A percentile compares a stretch with the other conserved stretches of the same genome.
Conservation (phyloP, 2,888 invertebrate genomes). For the Heliconius sara region DNA sequence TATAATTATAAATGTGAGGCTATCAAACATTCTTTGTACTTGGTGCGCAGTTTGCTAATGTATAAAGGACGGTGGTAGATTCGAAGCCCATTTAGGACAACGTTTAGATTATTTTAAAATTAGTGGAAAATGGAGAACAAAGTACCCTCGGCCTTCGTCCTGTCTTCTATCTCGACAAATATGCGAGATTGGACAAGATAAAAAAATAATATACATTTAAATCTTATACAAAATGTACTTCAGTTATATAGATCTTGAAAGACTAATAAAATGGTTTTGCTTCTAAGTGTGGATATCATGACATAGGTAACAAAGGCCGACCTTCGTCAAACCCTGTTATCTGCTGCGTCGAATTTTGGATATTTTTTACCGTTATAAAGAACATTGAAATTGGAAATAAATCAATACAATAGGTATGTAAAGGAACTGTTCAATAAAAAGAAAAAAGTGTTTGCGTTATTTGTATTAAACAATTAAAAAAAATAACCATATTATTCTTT, state of each 20-base stretch:
- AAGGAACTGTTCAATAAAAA: slow-evolving; percentile 3
- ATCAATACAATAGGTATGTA: slow-evolving; percentile 2
- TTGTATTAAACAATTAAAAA: neutral
- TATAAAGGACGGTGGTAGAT: too few species aligned
- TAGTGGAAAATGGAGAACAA: too few species aligned
- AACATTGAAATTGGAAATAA: slow-evolving; percentile 24
- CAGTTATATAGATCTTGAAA: neutral
- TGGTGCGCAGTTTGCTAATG: too few species aligned
- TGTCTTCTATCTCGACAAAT: too few species aligned
- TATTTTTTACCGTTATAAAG: slow-evolving; percentile 19
- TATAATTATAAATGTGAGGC: neutral
- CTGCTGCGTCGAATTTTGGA: slow-evolving; percentile 15
- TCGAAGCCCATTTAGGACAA: too few species aligned
- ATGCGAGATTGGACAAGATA: too few species aligned
- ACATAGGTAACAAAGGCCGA: slow-evolving; percentile 23
- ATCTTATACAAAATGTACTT: neutral
- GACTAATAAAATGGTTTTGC: slow-evolving; percentile 7
- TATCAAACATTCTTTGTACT: neutral
- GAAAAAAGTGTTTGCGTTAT: neutral
- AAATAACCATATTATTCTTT: too few species aligned
- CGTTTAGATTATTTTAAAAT: too few species aligned
- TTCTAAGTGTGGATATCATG: slow-evolving; percentile 23
- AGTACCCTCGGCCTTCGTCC: too few species aligned
- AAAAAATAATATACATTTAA: too few species aligned
- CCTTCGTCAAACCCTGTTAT: slow-evolving; percentile 22